Percentiles rank a stretch among this genome's conserved stretches.
These are phyloP conservation scores for Aphidius gifuensis DNA, from an alignment of 1,140 invertebrate genomes.

Conservation along the genomic window DNA sequence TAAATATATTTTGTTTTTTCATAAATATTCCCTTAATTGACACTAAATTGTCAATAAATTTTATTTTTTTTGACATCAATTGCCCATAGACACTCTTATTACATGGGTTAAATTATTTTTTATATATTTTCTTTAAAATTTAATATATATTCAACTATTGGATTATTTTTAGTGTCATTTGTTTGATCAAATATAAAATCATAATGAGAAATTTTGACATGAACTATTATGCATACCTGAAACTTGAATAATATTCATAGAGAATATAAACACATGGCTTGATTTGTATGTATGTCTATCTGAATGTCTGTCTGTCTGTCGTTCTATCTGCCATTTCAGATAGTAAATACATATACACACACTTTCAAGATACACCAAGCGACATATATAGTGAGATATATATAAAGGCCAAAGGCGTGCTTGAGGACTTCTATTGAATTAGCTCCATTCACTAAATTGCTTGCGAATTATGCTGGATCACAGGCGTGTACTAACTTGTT, in stretches of 20 bases:
- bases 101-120: neutral
- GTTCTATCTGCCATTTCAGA: too few relatives aligned
- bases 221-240: too few relatives aligned
- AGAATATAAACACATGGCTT: too few relatives aligned
- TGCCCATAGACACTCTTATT: neutral
- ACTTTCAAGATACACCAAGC: neutral
- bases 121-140: too few relatives aligned
- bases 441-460: slow-evolving; percentile 43
- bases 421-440: slow-evolving; percentile 40
- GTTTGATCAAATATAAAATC: too few relatives aligned
- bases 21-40: neutral
- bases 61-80: neutral
- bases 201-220: too few relatives aligned
- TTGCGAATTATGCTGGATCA: slow-evolving; percentile 43
- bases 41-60: neutral
- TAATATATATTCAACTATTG: too few relatives aligned
- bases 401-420: slow-evolving; percentile 33
- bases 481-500: slow-evolving; percentile 14
- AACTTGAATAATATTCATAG: too few relatives aligned
- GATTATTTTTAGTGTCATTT: too few relatives aligned
- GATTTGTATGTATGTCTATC: too few relatives aligned
- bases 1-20: neutral
- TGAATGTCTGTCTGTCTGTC: too few relatives aligned
- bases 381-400: neutral
- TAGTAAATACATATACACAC: neutral